Base-by-base conservation (phyloP, 1,140 invertebrate genomes). In the Trichoplusia ni region DNA sequence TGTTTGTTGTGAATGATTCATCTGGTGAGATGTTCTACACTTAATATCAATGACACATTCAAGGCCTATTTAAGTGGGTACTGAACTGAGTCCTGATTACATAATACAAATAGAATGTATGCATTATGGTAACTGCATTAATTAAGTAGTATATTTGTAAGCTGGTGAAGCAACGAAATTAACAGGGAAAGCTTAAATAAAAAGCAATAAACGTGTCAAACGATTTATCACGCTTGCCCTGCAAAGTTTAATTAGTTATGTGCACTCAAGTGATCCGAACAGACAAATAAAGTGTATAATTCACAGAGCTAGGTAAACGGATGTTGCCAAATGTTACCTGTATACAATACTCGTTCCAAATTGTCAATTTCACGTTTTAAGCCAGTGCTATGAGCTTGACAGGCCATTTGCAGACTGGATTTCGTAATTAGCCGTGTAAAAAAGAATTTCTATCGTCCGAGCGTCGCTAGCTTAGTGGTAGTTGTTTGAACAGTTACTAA, bases 401-500 rank as follows among this genome's bases (percentile, higher is more conserved):
- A 35, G 16, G 29, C 2, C 9, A 21, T 51, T 33, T 5, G 47
- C n/a, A 23, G 31, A 51, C 18, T 33, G 33, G 16, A 7, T 21
- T 51, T 35, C 3, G 51, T 54, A 40, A 54, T 38, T 54, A 54
- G 23, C 19, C 16, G 23, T 27, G 38, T 31, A 40, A 31, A 58
- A 44, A 56, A 38, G 38, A 11, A 13, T 40, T 44, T 53, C n/a
- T 47, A 47, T 47, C 31, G 16, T 53, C 29, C 18, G 51, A 35
- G 37, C 16, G 23, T 9, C 40, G 49, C 33, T 58, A n/a, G n/a
- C n/a, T n/a, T n/a, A n/a, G n/a, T 56, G 25, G 23, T 58, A 47
- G 38, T 67, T 47, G 44, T 65, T 42, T 58, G 54, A 40, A 23
- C 33, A 59, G 56, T 65, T 31, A 42, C 54, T 58, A 65, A 65